These are phyloP conservation scores for Ectemnius continuus DNA, from an alignment of 2,888 invertebrate genomes.

Conservation along the genomic window DNA sequence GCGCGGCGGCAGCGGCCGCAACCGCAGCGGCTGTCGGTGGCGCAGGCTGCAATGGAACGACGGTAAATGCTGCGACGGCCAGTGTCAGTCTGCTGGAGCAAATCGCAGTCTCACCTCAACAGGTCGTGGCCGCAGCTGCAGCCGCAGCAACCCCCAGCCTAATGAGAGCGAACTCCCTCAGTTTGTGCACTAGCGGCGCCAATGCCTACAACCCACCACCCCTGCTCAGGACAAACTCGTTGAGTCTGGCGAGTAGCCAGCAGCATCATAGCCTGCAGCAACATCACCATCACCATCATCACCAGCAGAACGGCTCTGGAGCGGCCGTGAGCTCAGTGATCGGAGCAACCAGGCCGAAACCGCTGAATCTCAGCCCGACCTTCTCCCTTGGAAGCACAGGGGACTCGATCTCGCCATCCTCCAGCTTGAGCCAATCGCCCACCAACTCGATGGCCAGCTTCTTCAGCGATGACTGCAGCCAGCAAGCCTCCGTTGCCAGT, in stretches of 20 bases:
- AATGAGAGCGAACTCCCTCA: conserved; percentile 74
- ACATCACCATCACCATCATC: conserved; percentile 52
- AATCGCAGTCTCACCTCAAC: conserved; percentile 79
- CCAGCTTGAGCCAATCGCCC: conserved; percentile 83
- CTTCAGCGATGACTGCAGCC: conserved; percentile 80
- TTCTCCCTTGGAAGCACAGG: conserved; percentile 79
- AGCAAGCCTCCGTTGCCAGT: conserved; percentile 72
- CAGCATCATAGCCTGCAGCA: conserved; percentile 57
- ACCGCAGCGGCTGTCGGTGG: conserved; percentile 54
- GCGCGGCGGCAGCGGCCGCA: conserved; percentile 68
- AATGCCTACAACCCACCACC: conserved; percentile 59
- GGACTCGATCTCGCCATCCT: conserved; percentile 82
- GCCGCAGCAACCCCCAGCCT: conserved; percentile 55
- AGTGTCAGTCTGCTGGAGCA: conserved; percentile 78
- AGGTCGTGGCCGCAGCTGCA: conserved; percentile 73
- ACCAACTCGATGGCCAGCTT: conserved; percentile 83
- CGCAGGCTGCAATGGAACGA: conserved; percentile 44
- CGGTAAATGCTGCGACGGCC: conserved; percentile 41
- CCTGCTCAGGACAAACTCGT: conserved; percentile 68
- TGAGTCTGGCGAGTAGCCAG: conserved; percentile 68
- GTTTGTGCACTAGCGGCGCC: conserved; percentile 50
- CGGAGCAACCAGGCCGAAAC: conserved; percentile 74
- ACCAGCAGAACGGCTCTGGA: conserved; percentile 51
- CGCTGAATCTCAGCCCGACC: conserved; percentile 75
- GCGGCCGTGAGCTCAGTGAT: conserved; percentile 60